Conservation (phyloP, 2,888 invertebrate genomes). For the Acanthosepion lycidas region DNA sequence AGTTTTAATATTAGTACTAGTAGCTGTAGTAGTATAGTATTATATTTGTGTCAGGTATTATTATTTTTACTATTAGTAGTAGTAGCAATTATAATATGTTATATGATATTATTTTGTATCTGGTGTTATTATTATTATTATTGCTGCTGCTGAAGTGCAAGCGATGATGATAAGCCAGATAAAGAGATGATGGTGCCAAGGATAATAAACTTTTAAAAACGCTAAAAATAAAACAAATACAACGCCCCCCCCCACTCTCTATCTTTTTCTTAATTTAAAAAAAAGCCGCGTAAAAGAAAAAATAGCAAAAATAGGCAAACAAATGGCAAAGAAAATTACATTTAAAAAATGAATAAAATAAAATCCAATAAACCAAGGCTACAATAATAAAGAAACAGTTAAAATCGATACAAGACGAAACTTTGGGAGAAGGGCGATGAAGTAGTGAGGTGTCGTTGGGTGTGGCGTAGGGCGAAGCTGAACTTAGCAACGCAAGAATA, state of each 20-base stretch:
- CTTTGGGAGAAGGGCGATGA: neutral
- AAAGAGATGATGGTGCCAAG: neutral
- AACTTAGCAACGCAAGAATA: neutral
- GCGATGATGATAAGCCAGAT: no score
- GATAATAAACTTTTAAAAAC: neutral
- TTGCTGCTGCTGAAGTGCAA: no score
- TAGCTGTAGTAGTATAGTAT: no score
- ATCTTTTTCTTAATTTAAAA: neutral
- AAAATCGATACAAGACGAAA: neutral
- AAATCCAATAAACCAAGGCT: neutral
- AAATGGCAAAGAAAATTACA: neutral
- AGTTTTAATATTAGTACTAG: no score
- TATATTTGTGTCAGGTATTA: no score
- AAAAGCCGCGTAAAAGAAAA: neutral
- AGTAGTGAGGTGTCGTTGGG: neutral
- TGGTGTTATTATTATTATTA: no score
- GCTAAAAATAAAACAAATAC: neutral
- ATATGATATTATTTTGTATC: no score
- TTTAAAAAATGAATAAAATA: neutral
- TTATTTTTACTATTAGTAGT: no score
- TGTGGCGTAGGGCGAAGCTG: neutral
- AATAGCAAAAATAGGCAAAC: neutral
- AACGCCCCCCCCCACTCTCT: neutral
- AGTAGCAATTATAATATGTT: no score
- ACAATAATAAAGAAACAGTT: neutral